phyloP scores from a whole-genome alignment of 1,140 invertebrate species.

The Diorhabda carinulata region DNA sequence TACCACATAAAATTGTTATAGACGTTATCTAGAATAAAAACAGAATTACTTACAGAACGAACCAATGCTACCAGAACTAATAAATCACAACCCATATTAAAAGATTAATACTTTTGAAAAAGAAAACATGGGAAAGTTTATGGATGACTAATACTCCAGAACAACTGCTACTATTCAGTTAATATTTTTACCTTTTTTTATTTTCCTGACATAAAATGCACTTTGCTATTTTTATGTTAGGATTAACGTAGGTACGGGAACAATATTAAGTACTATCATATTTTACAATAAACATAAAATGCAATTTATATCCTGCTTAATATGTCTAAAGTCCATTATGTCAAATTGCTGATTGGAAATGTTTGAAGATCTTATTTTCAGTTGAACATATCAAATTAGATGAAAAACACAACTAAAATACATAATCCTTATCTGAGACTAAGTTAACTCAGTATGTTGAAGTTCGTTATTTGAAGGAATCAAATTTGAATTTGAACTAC shows the following conservation, averaged over 20 bases:
- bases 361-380: too few species aligned
- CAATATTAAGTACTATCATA: background rate
- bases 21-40: conserved; percentile 20
- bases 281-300: background rate
- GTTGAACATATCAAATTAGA: too few species aligned
- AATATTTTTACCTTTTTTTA: background rate
- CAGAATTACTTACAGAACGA: conserved; percentile 10
- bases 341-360: too few species aligned
- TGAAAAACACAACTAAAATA: too few species aligned
- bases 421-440: too few species aligned
- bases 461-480: too few species aligned
- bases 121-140: background rate
- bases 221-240: background rate
- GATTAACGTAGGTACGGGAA: background rate
- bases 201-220: background rate
- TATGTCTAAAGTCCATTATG: too few species aligned
- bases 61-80: background rate
- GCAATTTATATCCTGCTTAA: too few species aligned
- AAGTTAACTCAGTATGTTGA: too few species aligned
- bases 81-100: background rate
- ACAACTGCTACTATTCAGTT: background rate
- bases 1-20: conserved; percentile 21
- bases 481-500: too few species aligned
- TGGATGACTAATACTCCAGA: background rate
- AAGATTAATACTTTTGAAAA: conserved; percentile 3